Percentiles rank a stretch among this genome's conserved stretches.
Evolutionary conservation across 37 sponge, comb jelly and placozoan genomes (phyloP).

Genomic region (Mnemiopsis leidyi): DNA sequence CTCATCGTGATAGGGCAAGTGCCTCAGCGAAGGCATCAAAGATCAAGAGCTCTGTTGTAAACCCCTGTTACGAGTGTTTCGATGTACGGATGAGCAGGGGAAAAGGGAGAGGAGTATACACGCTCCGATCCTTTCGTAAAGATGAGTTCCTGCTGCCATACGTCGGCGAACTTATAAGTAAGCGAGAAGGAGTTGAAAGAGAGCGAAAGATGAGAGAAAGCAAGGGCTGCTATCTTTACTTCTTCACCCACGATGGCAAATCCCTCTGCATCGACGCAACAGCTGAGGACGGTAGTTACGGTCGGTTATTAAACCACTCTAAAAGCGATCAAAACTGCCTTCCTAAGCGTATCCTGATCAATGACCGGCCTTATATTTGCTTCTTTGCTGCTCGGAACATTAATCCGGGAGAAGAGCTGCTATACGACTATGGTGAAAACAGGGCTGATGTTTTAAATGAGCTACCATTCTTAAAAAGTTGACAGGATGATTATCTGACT

Average conservation of each 20-base stretch:
- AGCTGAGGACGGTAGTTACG: conserved; percentile 75
- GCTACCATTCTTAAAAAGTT: background rate
- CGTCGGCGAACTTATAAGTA: conserved; percentile 76
- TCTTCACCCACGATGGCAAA: conserved; percentile 71
- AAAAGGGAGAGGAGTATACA: conserved; percentile 84
- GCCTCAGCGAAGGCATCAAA: background rate
- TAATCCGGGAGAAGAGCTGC: conserved; percentile 78
- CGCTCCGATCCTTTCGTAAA: conserved; percentile 69
- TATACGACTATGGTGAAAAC: conserved; percentile 89
- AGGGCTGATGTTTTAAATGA: background rate
- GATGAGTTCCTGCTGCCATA: conserved; percentile 82
- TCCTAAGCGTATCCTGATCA: conserved; percentile 70
- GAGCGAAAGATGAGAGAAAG: conserved; percentile 75
- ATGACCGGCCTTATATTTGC: conserved; percentile 72
- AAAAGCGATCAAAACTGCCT: conserved; percentile 70
- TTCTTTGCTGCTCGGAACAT: conserved; percentile 79
- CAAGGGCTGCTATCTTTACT: conserved; percentile 94
- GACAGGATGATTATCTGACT: too few species aligned
- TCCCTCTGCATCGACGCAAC: conserved; percentile 83
- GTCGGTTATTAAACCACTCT: conserved; percentile 87
- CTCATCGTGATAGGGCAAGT: background rate
- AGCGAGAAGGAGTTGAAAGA: conserved; percentile 69
- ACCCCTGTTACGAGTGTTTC: background rate
- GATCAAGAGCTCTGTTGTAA: background rate
- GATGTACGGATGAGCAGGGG: conserved; percentile 33